Evolutionary conservation across 2,113 vertebrate genomes (phyloP), one percentile per base, ranked within the genome.

Genomic region (Diphyllodes magnificus): DNA sequence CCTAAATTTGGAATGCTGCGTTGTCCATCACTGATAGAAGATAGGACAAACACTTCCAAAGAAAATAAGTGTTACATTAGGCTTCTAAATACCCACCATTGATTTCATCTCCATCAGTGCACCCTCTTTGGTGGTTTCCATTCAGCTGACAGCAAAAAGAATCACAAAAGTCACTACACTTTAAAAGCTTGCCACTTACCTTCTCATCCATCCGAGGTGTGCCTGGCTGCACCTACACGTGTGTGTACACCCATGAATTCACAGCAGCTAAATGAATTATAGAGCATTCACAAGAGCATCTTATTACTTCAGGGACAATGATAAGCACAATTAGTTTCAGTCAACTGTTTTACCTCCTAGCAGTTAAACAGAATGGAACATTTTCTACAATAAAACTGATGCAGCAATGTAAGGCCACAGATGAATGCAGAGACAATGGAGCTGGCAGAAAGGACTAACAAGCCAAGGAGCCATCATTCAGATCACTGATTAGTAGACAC

Each of bases 221-320:
- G 21, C 11, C 54, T 45, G 27, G 6, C 5, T 65, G 15, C 13
- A 21, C 33, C 15, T 27, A 19, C 4, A 4, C 1, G 0, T n/a
- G 17, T 24, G 7, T 6, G 8, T 4, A 6, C 8, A 33, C 2
- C 11, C 4, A 19, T 33, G 19, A n/a, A 60, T 45, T 83, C 42
- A 68, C 1, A 1, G 30, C 4, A 82, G 11, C 31, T 53, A 37
- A 21, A 10, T 33, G 30, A 75, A 56, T 30, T 50, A 37, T 0
- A 39, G 31, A 45, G 11, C 8, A 23, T 37, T 88, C 63, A 45
- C 18, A 76, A 50, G 9, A 64, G 21, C 21, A 68, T 16, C 7
- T 45, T 27, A 37, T 1, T 64, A 20, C n/a, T 85, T 79, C 71
- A 59, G 30, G n/a, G n/a, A 76, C 40, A 91, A 83, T 3, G 3